phyloP scores from a whole-genome alignment of 2,888 invertebrate species.

The Hemicrepidius hirtus region DNA sequence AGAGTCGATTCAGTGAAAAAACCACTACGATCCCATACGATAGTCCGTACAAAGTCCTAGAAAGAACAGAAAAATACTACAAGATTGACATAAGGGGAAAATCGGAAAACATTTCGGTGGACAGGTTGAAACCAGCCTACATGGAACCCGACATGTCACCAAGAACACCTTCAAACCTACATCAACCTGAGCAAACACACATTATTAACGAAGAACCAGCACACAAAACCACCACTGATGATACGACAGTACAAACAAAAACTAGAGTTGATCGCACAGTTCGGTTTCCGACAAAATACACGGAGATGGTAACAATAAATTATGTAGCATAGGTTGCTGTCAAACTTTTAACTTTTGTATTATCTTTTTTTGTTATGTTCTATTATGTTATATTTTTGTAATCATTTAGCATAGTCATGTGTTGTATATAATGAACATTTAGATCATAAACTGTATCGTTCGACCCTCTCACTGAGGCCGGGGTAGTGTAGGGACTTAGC shows the following conservation, averaged over 20 bases:
- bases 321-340: background rate
- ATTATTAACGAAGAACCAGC: too few relatives aligned
- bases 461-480: conserved; percentile 4
- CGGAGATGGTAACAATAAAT: conserved; percentile 10
- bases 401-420: background rate
- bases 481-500: conserved; percentile 1
- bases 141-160: background rate
- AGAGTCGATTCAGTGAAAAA: conserved; percentile 42
- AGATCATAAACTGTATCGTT: background rate
- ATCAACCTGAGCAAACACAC: too few relatives aligned
- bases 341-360: background rate
- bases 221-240: background rate
- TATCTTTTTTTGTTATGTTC: background rate
- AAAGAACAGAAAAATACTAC: conserved; percentile 6
- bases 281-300: background rate
- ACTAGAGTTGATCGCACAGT: conserved; percentile 16
- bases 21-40: conserved; percentile 47
- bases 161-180: background rate
- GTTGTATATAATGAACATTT: background rate
- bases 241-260: background rate
- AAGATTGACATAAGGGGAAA: background rate
- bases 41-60: conserved; percentile 1
- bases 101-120: background rate
- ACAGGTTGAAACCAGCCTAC: conserved; percentile 18
- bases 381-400: background rate